These are phyloP conservation scores for Drosophila ambigua DNA, from an alignment of 1,140 invertebrate genomes.

Conservation along the genomic window DNA sequence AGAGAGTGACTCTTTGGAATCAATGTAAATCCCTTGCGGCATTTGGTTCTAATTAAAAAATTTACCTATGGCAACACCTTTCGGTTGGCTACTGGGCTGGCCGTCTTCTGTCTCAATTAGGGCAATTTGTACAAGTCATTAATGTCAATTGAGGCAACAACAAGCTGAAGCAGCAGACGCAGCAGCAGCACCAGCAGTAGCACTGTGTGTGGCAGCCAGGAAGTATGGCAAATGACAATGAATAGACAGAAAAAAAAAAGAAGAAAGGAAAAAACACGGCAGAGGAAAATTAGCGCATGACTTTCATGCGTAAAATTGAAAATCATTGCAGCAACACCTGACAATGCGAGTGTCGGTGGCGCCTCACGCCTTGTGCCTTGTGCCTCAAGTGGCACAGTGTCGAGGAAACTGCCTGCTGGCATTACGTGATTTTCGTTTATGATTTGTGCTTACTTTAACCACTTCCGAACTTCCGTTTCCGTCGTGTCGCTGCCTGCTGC, in stretches of 20 bases:
- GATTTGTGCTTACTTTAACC: slow-evolving; percentile 79
- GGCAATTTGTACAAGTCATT: slow-evolving; percentile 69
- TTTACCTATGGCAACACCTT: slow-evolving; percentile 30
- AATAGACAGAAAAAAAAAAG: slow-evolving; percentile 65
- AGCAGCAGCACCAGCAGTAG: background rate
- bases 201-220: slow-evolving; percentile 2
- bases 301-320: slow-evolving; percentile 81
- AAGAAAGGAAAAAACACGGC: slow-evolving; percentile 6
- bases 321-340: slow-evolving; percentile 82
- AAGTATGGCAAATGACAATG: slow-evolving; percentile 76
- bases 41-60: slow-evolving; percentile 64
- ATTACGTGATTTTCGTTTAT: slow-evolving; percentile 83
- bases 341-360: slow-evolving; percentile 21
- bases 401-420: slow-evolving; percentile 21
- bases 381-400: slow-evolving; percentile 20
- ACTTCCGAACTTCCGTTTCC: slow-evolving; percentile 61
- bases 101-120: slow-evolving; percentile 68
- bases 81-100: background rate
- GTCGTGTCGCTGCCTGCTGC: background rate
- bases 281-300: slow-evolving; percentile 77
- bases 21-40: slow-evolving; percentile 28
- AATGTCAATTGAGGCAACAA: slow-evolving; percentile 67
- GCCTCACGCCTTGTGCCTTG: too few relatives aligned
- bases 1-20: slow-evolving; percentile 10
- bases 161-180: background rate